Percentiles rank a stretch among this genome's conserved stretches.
phyloP scores from a whole-genome alignment of 2,888 invertebrate genomes.

The Pogonocherus hispidulus region DNA sequence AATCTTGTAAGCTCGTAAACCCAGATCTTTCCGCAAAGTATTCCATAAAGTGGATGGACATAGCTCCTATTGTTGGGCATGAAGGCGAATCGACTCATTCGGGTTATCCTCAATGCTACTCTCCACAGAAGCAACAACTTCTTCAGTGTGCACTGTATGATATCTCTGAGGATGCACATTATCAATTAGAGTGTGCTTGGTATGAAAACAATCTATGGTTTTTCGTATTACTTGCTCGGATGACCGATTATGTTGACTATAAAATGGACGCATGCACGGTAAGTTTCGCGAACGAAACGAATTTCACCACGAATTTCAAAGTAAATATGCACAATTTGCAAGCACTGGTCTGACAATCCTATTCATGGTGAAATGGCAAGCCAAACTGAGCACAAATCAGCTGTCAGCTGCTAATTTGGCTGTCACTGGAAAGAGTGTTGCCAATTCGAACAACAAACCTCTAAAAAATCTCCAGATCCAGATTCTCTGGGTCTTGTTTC shows the following conservation, averaged over 20 bases:
- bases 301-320: neutral
- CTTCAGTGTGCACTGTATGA: slow-evolving; percentile 3
- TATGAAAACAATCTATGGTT: slow-evolving; percentile 3
- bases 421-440: no score
- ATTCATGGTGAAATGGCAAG: slow-evolving; percentile 7
- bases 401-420: no score
- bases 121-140: neutral
- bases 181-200: neutral
- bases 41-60: slow-evolving; percentile 54
- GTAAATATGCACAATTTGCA: neutral
- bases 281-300: neutral
- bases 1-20: slow-evolving; percentile 50
- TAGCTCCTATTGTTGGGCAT: slow-evolving; percentile 52
- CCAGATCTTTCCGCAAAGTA: slow-evolving; percentile 42
- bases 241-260: neutral
- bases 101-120: neutral
- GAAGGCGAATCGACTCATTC: slow-evolving; percentile 46
- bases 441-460: no score
- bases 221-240: neutral
- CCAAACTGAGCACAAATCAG: no score
- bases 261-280: neutral
- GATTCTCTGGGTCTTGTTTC: no score
- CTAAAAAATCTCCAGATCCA: no score
- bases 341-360: neutral
- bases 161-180: neutral